Conservation (phyloP, 1,140 invertebrate genomes). For the Panulirus ornatus region DNA sequence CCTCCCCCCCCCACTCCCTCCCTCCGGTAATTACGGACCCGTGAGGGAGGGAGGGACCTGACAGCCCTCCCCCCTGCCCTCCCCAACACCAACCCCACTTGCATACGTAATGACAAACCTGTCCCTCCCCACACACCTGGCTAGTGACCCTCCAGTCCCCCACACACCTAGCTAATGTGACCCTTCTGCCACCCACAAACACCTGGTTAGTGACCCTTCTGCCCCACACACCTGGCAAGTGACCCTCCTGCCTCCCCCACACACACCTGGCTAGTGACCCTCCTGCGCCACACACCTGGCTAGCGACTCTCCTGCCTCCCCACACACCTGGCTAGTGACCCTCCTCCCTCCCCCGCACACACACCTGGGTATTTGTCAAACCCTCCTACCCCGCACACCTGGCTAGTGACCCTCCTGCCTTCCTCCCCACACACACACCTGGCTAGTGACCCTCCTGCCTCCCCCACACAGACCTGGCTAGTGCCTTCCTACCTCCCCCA, state of each 20-base stretch:
- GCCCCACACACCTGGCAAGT: background rate
- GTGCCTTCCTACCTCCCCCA: background rate
- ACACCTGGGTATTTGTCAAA: too few species aligned
- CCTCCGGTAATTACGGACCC: too few species aligned
- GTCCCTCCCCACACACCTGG: background rate
- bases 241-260: background rate
- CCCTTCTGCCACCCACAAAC: background rate
- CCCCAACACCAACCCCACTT: too few species aligned
- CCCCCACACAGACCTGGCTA: background rate
- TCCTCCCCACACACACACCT: background rate
- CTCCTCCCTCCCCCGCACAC: background rate
- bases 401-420: background rate
- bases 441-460: background rate
- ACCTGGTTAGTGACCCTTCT: background rate
- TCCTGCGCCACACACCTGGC: background rate
- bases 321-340: background rate
- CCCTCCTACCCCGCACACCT: background rate
- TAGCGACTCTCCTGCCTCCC: background rate
- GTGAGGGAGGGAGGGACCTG: too few species aligned
- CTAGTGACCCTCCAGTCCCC: background rate
- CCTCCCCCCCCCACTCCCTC: background rate
- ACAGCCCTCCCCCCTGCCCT: background rate
- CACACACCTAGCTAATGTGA: too few species aligned
- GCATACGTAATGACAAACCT: too few species aligned
- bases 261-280: background rate